These are phyloP conservation scores for Eupithecia tripunctaria DNA, from an alignment of 2,888 invertebrate species.

Conservation along the genomic window DNA sequence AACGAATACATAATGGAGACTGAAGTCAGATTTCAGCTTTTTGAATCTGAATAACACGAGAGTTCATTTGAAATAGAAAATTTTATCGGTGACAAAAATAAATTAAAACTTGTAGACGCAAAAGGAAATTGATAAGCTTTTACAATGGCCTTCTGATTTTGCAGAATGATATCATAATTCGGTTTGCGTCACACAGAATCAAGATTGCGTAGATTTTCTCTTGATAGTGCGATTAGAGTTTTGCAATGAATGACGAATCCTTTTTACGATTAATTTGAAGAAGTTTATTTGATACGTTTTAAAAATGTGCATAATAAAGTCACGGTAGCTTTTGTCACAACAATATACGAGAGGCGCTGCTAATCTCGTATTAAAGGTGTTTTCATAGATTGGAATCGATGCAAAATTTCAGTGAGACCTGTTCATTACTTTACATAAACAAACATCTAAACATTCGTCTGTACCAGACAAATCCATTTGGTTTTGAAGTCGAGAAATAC, in stretches of 20 bases:
- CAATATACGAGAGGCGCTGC: too few relatives aligned
- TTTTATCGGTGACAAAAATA: slow-evolving; percentile 5
- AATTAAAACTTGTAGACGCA: background rate
- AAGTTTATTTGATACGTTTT: background rate
- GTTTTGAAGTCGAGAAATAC: background rate
- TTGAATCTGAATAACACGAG: background rate
- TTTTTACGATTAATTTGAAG: background rate
- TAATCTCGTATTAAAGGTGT: background rate
- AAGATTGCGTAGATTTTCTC: background rate
- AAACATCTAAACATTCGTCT: background rate
- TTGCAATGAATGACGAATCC: background rate
- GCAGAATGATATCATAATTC: slow-evolving; percentile 7
- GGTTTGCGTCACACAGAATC: background rate
- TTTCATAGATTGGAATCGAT: background rate
- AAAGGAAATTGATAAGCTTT: slow-evolving; percentile 11
- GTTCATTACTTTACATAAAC: background rate
- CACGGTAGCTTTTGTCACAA: background rate
- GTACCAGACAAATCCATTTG: background rate
- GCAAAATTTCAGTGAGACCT: background rate
- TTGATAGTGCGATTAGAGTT: background rate
- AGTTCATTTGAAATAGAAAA: too few relatives aligned
- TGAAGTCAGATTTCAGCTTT: background rate
- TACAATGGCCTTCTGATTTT: slow-evolving; percentile 9
- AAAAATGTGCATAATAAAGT: background rate
- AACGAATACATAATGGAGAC: background rate